phyloP scores from a whole-genome alignment of 2,113 vertebrate species.

The Microcebus ravelobensis region DNA sequence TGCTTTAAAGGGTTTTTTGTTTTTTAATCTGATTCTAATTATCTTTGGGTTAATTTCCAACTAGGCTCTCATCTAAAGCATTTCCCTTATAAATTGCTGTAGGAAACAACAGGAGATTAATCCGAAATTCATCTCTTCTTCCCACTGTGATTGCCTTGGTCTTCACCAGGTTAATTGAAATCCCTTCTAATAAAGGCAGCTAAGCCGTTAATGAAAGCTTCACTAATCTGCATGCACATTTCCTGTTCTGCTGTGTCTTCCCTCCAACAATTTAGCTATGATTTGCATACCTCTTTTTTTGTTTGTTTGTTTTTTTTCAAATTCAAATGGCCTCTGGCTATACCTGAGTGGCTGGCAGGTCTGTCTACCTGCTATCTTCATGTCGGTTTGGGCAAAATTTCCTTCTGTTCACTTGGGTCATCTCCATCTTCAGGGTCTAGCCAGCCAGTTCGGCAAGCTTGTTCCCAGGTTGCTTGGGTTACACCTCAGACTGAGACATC shows the following conservation, averaged over 20 bases:
- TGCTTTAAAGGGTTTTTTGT: not conserved
- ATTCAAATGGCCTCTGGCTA: conserved; percentile 67
- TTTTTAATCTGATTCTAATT: not conserved
- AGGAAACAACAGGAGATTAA: conserved; percentile 44
- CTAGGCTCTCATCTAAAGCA: not conserved
- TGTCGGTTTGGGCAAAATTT: conserved; percentile 12
- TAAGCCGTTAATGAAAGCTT: conserved; percentile 55
- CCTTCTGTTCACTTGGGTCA: conserved; percentile 39
- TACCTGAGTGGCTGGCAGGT: not conserved
- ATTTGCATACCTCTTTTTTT: conserved; percentile 74
- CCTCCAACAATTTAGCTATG: conserved; percentile 69
- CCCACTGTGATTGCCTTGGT: conserved; percentile 41
- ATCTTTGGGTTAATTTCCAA: conserved; percentile 44
- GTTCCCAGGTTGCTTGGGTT: not conserved
- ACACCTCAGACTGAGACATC: not conserved
- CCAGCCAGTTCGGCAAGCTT: not conserved
- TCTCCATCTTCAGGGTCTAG: conserved; percentile 55
- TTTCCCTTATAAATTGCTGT: conserved; percentile 37
- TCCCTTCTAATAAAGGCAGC: not conserved
- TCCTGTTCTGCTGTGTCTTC: conserved; percentile 79
- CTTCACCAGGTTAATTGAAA: conserved; percentile 63
- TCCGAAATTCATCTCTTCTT: conserved; percentile 37
- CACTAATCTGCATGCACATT: conserved; percentile 66
- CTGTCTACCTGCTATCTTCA: conserved; percentile 24
- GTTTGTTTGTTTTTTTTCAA: not conserved